Evolutionary conservation across 2,113 vertebrate species (phyloP).

Genomic region (Clarias macrocephalus): DNA sequence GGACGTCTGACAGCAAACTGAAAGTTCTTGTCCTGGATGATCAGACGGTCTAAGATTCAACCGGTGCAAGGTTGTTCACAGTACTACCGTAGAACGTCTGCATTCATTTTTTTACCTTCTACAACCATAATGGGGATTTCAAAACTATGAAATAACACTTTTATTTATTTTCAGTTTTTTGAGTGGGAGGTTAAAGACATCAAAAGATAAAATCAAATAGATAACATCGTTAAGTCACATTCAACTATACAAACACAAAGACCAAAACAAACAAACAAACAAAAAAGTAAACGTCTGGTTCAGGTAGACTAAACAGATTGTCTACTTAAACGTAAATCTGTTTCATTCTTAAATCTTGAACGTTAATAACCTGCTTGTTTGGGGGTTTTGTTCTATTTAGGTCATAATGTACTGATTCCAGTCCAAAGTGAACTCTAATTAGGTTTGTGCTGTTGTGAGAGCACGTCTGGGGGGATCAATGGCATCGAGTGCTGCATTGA

Average conservation of each 20-base stretch:
- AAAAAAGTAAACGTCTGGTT: neutral
- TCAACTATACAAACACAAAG: neutral
- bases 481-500: conserved; percentile 50
- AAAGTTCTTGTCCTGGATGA: neutral
- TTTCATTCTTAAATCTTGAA: neutral
- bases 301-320: neutral
- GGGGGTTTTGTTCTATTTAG: neutral
- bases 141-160: too few relatives aligned
- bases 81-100: too few relatives aligned
- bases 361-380: neutral
- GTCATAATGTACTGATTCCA: neutral
- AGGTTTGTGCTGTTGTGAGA: conserved; percentile 31
- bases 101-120: too few relatives aligned
- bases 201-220: neutral
- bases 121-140: too few relatives aligned
- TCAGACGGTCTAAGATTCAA: too few relatives aligned
- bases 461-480: conserved; percentile 50
- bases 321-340: neutral
- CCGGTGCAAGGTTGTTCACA: too few relatives aligned
- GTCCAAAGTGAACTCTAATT: conserved; percentile 36
- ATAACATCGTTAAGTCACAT: neutral
- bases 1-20: neutral
- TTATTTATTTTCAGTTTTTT: neutral
- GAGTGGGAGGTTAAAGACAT: neutral
- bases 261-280: too few relatives aligned